Evolutionary conservation across 2,113 vertebrate genomes (phyloP).

Genomic region (Oplegnathus fasciatus): DNA sequence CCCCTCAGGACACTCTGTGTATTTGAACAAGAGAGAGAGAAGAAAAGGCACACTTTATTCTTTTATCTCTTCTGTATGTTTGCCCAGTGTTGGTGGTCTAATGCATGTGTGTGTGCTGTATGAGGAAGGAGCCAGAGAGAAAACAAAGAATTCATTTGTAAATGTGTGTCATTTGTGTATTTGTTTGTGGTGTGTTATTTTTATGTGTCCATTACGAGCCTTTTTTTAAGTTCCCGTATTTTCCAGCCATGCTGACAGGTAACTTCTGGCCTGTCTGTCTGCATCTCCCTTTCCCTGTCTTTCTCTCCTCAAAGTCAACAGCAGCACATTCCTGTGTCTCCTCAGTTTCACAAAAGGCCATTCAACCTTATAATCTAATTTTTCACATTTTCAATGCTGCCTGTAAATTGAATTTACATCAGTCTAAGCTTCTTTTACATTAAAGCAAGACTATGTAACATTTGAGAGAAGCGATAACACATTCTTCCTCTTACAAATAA

Average conservation of each 20-base stretch:
- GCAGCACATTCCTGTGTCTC: slow-evolving; percentile 28
- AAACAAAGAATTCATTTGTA: background rate
- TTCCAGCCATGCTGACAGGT: background rate
- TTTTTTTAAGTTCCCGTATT: slow-evolving; percentile 5
- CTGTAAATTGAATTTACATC: background rate
- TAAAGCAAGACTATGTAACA: background rate
- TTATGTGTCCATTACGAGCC: background rate
- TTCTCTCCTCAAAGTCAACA: slow-evolving; percentile 34
- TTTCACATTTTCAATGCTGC: background rate
- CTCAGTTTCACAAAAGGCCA: slow-evolving; percentile 13
- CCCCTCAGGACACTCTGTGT: background rate
- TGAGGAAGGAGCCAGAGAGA: background rate
- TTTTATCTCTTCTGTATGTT: background rate
- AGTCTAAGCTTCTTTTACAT: background rate
- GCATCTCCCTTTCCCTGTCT: background rate
- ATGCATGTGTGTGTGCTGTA: background rate
- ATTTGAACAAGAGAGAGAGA: slow-evolving; percentile 13
- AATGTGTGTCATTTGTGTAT: background rate
- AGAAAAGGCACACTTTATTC: background rate
- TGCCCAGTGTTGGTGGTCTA: background rate
- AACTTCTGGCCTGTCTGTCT: background rate
- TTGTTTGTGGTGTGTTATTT: background rate
- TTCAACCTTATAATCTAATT: slow-evolving; percentile 26
- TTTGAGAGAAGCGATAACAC: background rate
- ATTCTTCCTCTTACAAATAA: background rate